Percentiles rank a stretch among this genome's conserved stretches.
Conservation (phyloP, 1,140 invertebrate species). For the Piezodorus guildinii region DNA sequence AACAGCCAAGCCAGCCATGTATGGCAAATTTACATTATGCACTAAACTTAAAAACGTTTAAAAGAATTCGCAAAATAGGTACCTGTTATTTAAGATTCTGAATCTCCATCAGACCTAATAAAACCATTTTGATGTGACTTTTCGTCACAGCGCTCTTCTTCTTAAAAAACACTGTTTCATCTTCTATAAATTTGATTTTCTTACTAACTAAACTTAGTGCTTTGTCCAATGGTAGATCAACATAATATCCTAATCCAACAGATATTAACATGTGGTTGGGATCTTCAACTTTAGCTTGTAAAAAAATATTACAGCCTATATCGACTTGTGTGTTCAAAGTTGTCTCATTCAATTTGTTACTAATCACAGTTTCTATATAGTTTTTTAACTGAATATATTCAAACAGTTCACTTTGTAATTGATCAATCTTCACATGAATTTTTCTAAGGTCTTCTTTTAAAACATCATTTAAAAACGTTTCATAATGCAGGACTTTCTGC, state of each 20-base stretch:
- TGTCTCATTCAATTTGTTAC: slow-evolving; percentile 37
- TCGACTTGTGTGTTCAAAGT: slow-evolving; percentile 70
- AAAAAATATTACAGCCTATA: slow-evolving; percentile 61
- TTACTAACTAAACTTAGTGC: slow-evolving; percentile 57
- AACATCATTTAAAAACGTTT: slow-evolving; percentile 51
- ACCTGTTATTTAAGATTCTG: slow-evolving; percentile 20
- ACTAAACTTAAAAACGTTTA: too few species aligned
- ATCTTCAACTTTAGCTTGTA: slow-evolving; percentile 56
- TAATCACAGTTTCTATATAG: slow-evolving; percentile 43
- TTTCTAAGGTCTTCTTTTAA: slow-evolving; percentile 49
- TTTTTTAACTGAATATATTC: slow-evolving; percentile 61
- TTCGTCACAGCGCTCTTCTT: slow-evolving; percentile 56
- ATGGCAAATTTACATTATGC: too few species aligned
- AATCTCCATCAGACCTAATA: slow-evolving; percentile 50
- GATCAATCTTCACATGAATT: slow-evolving; percentile 45
- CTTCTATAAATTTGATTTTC: slow-evolving; percentile 50
- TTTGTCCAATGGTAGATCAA: slow-evolving; percentile 60
- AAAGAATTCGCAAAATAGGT: too few species aligned
- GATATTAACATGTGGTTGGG: slow-evolving; percentile 56
- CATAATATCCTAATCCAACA: slow-evolving; percentile 59
- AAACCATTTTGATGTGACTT: slow-evolving; percentile 66
- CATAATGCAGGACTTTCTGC: slow-evolving; percentile 38
- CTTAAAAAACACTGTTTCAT: slow-evolving; percentile 46
- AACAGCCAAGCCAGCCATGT: too few species aligned
- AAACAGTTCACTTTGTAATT: slow-evolving; percentile 51